Evolutionary conservation across 2,888 invertebrate species (phyloP), one percentile per base, ranked within the genome.

Genomic region (Pseudococcus jackbeardsleyi): DNA sequence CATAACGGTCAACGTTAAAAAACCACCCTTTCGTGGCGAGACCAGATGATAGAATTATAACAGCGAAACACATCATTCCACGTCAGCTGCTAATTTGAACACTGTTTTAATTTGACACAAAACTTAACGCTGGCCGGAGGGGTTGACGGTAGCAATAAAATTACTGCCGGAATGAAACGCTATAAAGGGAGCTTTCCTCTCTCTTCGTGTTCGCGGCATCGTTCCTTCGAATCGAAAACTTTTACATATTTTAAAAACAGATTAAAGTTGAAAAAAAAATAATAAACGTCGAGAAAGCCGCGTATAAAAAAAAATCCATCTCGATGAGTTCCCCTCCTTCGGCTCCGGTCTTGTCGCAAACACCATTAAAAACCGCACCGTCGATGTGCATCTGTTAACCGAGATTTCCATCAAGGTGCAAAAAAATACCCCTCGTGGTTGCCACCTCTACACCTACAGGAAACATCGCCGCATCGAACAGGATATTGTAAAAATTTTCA

Each of bases 81-180:
- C 79, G 79, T 82, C 79, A 82, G 79, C 79, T 82, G 79, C 79
- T 82, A 82, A 82, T 82, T 82, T 46, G 46, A 82, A 82, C 79
- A 82, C 79, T 82, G 79, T 82, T 82, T 82, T 82, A 82, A 82
- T 82, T 82, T 82, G 79, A 82, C 79, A 82, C 42, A 82, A 82
- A 82, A 46, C 39, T 46, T n/a, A 46, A 82, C 12, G 39, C 79
- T 46, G 79, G 46, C 1, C 9, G 17, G 17, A 19, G 46, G 79
- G 46, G 5, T 82, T 46, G n/a, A 22, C 22, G 22, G 64, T 11
- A 64, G 79, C 19, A 46, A 46, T 46, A 46, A 82, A 82, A 82
- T 82, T 82, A 82, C 64, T 64, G 6, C 64, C 19, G 42, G 79
- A 22, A 46, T 42, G 19, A 11, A 82, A 46, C 39, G 17, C 77